Percentiles rank a stretch among this genome's conserved stretches.
Evolutionary conservation across 2,113 vertebrate species (phyloP).

Genomic region (Labeo rohita): DNA sequence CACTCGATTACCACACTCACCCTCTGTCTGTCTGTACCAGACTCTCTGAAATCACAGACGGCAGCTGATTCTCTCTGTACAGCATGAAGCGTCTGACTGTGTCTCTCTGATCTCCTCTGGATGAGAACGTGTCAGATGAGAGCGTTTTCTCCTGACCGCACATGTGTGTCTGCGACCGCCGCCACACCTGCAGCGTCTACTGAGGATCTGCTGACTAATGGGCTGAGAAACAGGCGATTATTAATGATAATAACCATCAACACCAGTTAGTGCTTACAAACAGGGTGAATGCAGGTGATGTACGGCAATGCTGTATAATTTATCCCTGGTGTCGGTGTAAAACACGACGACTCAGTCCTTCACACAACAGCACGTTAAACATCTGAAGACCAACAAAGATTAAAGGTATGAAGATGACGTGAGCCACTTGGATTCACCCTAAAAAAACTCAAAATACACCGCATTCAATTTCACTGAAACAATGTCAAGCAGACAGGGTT

Average conservation of each 20-base stretch:
- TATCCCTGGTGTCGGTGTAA: not conserved
- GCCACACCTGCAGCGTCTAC: not conserved
- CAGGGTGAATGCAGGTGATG: not conserved
- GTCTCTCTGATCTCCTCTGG: too few relatives aligned
- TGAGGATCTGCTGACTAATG: constrained; percentile 1
- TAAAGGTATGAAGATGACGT: not conserved
- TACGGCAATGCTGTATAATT: not conserved
- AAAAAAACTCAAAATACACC: not conserved
- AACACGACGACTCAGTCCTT: not conserved
- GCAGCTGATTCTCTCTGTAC: too few relatives aligned
- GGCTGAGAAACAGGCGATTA: not conserved
- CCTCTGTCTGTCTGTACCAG: too few relatives aligned
- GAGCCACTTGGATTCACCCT: not conserved
- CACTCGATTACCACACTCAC: too few relatives aligned
- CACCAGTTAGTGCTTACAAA: not conserved
- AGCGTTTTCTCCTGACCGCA: too few relatives aligned
- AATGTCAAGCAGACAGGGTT: not conserved
- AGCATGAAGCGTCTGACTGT: too few relatives aligned
- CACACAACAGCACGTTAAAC: not conserved
- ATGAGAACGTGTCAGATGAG: too few relatives aligned
- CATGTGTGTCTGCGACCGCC: too few relatives aligned
- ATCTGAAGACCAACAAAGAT: not conserved
- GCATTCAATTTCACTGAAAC: not conserved
- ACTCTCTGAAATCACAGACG: too few relatives aligned
- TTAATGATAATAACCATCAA: not conserved